A percentile compares a stretch with the other conserved stretches of the same genome.
Conservation (phyloP, 1,140 invertebrate genomes). For the Sminthurides bifidus region DNA sequence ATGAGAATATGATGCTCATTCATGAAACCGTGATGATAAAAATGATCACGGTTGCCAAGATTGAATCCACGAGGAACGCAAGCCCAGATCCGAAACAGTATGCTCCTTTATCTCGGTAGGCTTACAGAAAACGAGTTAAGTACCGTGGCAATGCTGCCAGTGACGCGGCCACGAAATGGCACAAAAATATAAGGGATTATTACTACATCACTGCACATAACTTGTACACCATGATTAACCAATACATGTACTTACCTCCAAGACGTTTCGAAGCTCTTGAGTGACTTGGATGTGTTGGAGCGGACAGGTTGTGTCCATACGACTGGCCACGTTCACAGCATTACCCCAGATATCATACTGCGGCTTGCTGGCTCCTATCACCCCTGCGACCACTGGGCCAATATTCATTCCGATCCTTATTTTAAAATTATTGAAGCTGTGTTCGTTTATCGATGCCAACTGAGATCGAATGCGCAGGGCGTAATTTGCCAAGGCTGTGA, state of each 20-base stretch:
- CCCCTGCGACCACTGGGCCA: slow-evolving; percentile 62
- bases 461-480: slow-evolving; percentile 73
- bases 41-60: too few species aligned
- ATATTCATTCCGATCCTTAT: slow-evolving; percentile 88
- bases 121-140: too few species aligned
- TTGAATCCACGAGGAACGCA: too few species aligned
- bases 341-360: slow-evolving; percentile 87
- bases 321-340: slow-evolving; percentile 81
- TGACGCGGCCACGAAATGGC: too few species aligned
- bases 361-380: slow-evolving; percentile 83
- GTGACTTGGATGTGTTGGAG: slow-evolving; percentile 74
- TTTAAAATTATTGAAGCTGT: slow-evolving; percentile 94
- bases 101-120: too few species aligned
- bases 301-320: slow-evolving; percentile 76
- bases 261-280: slow-evolving; percentile 68
- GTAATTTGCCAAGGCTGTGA: slow-evolving; percentile 83
- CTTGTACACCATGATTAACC: too few species aligned
- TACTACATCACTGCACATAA: too few species aligned
- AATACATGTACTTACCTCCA: slow-evolving; percentile 43
- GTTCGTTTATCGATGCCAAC: slow-evolving; percentile 81
- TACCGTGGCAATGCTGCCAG: too few species aligned
- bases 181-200: too few species aligned
- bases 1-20: too few species aligned
- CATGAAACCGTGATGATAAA: too few species aligned
- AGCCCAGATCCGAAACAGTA: too few species aligned